These are phyloP conservation scores for Dastarcus helophoroides DNA, from an alignment of 2,888 invertebrate species.

Conservation along the genomic window DNA sequence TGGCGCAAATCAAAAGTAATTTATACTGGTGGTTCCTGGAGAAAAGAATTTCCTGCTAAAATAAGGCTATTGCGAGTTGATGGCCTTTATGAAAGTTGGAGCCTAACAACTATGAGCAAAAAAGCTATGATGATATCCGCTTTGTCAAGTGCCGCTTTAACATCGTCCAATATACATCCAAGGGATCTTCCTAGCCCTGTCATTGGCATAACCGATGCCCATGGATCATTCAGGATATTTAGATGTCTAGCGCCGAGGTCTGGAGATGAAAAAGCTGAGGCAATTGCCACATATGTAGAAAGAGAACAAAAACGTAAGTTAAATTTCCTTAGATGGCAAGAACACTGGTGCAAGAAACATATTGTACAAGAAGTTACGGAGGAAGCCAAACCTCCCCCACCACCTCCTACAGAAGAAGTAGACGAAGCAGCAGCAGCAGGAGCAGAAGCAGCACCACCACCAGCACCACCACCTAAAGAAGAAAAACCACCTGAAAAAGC, in stretches of 20 bases:
- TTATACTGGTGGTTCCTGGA: conserved; percentile 61
- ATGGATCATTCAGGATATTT: conserved; percentile 56
- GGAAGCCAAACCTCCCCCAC: conserved; percentile 21
- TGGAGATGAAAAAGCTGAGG: conserved; percentile 26
- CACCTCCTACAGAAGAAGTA: conserved; percentile 40
- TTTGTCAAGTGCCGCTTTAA: conserved; percentile 21
- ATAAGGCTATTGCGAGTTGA: conserved; percentile 52
- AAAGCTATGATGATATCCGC: conserved; percentile 26
- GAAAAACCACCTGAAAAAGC: conserved; percentile 25
- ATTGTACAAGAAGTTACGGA: conserved; percentile 23
- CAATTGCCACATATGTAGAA: conserved; percentile 38
- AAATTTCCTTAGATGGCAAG: conserved; percentile 49
- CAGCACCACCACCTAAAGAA: conserved; percentile 40
- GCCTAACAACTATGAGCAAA: conserved; percentile 58
- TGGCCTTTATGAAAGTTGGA: conserved; percentile 74
- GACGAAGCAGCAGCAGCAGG: conserved; percentile 35
- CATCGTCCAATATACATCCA: conserved; percentile 18
- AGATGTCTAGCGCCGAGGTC: conserved; percentile 37
- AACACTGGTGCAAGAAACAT: conserved; percentile 42
- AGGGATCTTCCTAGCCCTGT: conserved; percentile 42
- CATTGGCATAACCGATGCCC: conserved; percentile 55
- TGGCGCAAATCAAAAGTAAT: conserved; percentile 51
- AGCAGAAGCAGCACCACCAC: conserved; percentile 36
- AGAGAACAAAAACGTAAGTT: conserved; percentile 44
- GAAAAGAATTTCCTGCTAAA: conserved; percentile 41